Percentiles rank a stretch among this genome's conserved stretches.
Evolutionary conservation across 1,140 invertebrate species (phyloP).

Genomic region (Drosophila malerkotliana): DNA sequence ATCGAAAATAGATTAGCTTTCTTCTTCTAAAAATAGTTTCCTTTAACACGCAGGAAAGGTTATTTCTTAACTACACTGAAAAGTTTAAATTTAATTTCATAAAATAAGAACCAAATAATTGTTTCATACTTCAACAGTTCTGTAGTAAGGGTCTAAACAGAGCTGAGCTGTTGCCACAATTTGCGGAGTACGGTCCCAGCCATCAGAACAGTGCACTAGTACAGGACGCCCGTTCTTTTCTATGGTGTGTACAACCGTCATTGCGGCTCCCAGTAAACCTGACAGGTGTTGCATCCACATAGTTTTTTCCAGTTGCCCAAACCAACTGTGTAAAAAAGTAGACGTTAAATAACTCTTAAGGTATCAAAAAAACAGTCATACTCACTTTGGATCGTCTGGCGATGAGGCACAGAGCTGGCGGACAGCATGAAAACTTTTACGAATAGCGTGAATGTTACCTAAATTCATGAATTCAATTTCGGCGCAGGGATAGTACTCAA

Average conservation of each 20-base stretch:
- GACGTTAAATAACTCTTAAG: not conserved
- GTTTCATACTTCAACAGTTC: slow-evolving; percentile 91
- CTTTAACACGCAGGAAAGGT: no score
- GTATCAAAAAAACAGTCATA: slow-evolving; percentile 11
- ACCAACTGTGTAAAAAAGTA: slow-evolving; percentile 89
- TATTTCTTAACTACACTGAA: no score
- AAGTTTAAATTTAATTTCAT: not conserved
- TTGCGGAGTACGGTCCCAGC: slow-evolving; percentile 98
- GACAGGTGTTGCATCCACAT: slow-evolving; percentile 96
- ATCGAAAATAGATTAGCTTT: no score
- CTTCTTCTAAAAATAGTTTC: no score
- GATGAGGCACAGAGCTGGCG: slow-evolving; percentile 90
- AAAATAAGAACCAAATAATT: not conserved
- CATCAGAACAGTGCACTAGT: slow-evolving; percentile 97
- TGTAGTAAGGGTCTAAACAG: slow-evolving; percentile 96
- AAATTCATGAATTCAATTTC: slow-evolving; percentile 99
- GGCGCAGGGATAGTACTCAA: slow-evolving; percentile 96
- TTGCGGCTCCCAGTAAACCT: slow-evolving; percentile 91
- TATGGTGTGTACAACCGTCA: slow-evolving; percentile 91
- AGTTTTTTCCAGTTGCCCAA: slow-evolving; percentile 93
- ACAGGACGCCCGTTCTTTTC: slow-evolving; percentile 94
- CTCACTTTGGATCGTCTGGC: slow-evolving; percentile 91
- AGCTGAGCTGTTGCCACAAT: slow-evolving; percentile 95
- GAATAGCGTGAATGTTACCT: slow-evolving; percentile 97
- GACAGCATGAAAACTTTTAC: slow-evolving; percentile 93